Evolutionary conservation across 2,797 vertebrate species (phyloP).

Genomic region (Tachyglossus aculeatus): DNA sequence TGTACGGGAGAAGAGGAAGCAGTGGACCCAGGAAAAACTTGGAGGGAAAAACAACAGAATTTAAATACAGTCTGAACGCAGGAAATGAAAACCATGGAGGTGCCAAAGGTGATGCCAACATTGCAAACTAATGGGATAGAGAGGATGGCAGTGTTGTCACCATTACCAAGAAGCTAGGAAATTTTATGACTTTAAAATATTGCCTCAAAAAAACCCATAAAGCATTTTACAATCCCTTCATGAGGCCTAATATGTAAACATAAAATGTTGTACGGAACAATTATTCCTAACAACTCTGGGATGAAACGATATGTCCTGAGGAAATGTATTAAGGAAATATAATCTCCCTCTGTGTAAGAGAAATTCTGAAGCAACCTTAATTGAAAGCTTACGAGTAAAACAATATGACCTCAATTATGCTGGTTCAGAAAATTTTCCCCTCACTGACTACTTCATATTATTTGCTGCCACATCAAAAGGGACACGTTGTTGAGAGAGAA

Average conservation of each 20-base stretch:
- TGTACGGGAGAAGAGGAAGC: not conserved
- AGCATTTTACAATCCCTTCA: too few species aligned
- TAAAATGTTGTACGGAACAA: too few species aligned
- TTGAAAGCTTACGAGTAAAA: not conserved
- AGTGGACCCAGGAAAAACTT: not conserved
- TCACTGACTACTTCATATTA: not conserved
- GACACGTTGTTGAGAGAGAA: conserved; percentile 1
- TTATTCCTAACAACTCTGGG: conserved; percentile 11
- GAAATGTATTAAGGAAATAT: not conserved
- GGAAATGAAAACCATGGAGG: not conserved
- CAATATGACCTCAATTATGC: not conserved
- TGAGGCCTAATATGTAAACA: too few species aligned
- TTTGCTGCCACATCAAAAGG: not conserved
- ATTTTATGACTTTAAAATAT: too few species aligned
- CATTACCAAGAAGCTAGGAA: too few species aligned
- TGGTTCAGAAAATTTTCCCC: conserved; percentile 14
- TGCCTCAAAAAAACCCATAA: too few species aligned
- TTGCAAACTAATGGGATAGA: too few species aligned
- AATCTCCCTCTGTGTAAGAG: not conserved
- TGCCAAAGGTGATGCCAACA: too few species aligned
- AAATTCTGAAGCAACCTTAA: conserved; percentile 7
- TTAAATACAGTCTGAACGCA: not conserved
- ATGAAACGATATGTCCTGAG: not conserved
- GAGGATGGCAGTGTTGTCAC: too few species aligned
- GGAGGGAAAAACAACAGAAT: not conserved